phyloP scores from a whole-genome alignment of 2,888 invertebrate genomes.

The Lasioglossum figueresi region DNA sequence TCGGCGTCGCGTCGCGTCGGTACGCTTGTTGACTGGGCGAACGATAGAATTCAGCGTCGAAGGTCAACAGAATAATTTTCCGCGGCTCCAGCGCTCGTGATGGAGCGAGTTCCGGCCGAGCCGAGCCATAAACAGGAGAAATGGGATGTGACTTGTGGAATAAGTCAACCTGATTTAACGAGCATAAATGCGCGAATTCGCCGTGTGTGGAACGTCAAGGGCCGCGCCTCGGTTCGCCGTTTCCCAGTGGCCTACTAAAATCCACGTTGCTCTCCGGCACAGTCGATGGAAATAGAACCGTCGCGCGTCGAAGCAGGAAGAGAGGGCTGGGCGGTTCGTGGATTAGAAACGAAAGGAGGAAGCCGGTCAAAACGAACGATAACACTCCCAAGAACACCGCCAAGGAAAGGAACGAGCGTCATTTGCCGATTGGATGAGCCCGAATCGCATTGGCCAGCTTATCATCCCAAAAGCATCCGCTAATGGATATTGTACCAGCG shows the following conservation, averaged over 20 bases:
- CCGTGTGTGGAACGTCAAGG: constrained; percentile 56
- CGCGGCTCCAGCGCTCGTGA: background rate
- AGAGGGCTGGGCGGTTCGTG: constrained; percentile 22
- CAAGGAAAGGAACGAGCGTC: constrained; percentile 10
- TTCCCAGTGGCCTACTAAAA: constrained; percentile 74
- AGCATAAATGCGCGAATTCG: constrained; percentile 47
- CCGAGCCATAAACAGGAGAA: constrained; percentile 30
- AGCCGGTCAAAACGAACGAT: constrained; percentile 17
- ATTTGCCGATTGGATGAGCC: constrained; percentile 38
- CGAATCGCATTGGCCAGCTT: constrained; percentile 3
- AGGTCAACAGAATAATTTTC: constrained; percentile 24
- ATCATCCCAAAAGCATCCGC: constrained; percentile 6
- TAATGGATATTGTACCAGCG: constrained; percentile 56
- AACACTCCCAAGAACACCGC: constrained; percentile 20
- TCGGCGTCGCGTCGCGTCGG: background rate
- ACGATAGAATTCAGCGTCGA: background rate
- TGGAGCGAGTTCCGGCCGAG: constrained; percentile 38
- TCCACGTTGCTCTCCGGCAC: constrained; percentile 30
- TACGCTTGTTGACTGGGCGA: background rate
- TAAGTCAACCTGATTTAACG: constrained; percentile 56
- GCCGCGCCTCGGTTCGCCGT: constrained; percentile 66
- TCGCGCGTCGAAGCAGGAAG: constrained; percentile 32
- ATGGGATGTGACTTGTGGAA: constrained; percentile 37
- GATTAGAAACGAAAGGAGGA: constrained; percentile 37
- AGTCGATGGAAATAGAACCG: constrained; percentile 70